Conservation (phyloP, 2,797 vertebrate species). For the Sternotherus odoratus region DNA sequence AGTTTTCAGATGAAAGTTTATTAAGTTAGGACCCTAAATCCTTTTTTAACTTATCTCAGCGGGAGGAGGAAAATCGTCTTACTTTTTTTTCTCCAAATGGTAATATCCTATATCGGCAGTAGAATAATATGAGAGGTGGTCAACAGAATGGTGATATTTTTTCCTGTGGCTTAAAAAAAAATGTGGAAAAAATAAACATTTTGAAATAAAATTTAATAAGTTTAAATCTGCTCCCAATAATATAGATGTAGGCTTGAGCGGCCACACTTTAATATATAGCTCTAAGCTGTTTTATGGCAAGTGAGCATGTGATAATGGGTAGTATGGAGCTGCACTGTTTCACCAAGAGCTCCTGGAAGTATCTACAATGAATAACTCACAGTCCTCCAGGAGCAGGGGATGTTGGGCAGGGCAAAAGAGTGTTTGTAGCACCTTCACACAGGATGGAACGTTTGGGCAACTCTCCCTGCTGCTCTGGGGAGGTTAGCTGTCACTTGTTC, state of each 20-base stretch:
- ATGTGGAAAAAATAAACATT: not conserved
- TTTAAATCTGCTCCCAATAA: not conserved
- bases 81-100: not conserved
- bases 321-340: accelerated
- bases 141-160: not conserved
- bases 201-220: not conserved
- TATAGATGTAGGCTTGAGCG: not conserved
- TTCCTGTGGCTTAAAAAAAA: not conserved
- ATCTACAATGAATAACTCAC: not conserved
- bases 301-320: not conserved
- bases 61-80: not conserved
- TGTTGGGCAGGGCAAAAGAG: not conserved
- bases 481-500: not conserved
- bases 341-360: not conserved
- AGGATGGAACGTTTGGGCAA: accelerated
- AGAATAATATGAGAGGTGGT: not conserved
- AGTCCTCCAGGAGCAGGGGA: not conserved
- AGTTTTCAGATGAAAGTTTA: not conserved
- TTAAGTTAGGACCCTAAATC: not conserved
- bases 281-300: not conserved
- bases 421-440: not conserved
- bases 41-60: not conserved
- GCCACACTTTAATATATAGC: not conserved
- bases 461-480: not conserved
- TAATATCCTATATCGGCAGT: not conserved